Base-by-base conservation (phyloP, 2,113 vertebrate genomes). In the Heterotis niloticus region DNA sequence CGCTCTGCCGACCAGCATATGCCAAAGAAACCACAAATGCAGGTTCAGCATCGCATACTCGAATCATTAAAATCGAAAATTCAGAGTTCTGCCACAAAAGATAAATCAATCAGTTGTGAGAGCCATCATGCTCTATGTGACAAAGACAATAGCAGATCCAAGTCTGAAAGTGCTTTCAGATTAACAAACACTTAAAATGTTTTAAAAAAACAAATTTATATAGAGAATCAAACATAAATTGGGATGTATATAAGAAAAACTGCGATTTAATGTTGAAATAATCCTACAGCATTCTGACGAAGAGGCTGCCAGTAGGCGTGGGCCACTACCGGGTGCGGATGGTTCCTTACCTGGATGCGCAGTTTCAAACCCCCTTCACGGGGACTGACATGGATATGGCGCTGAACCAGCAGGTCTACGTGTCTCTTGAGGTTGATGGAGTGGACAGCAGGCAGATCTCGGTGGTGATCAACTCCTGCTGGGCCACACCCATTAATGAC, bases 401-500 rank as follows among this genome's bases (percentile, higher is more conserved):
- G 12, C 52, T 91, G 16, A 77, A 89, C 26, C 24, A 88, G 78
- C 80, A 56, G 29, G 62, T 90, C 76, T 89, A 88, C 7, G 54
- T 92, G 5, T 86, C 51, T 65, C 84, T 92, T 74, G 10, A 17
- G 20, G 77, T 88, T 26, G 84, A 76, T 5, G 90, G 87, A 70
- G 80, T 90, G 0, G 90, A 93, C 78, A 29, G 51, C 14, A 51
- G n/a, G 0, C 90, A 86, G 75, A 81, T 91, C 44, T 79, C 88
- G 65, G 78, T 81, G 1, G 52, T 90, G 57, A 4, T 92, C 64
- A 86, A 88, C 23, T 83, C 81, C 0, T 93, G 92, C 52, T 92
- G 91, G 91, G 90, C 90, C 10, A 92, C 90, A 0, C 88, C 91
- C 0, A 62, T 83, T 29, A 86, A 84, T 1, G 5, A 80, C 0